Conservation (phyloP, 2,113 vertebrate genomes). For the Corydoras maculifer region DNA sequence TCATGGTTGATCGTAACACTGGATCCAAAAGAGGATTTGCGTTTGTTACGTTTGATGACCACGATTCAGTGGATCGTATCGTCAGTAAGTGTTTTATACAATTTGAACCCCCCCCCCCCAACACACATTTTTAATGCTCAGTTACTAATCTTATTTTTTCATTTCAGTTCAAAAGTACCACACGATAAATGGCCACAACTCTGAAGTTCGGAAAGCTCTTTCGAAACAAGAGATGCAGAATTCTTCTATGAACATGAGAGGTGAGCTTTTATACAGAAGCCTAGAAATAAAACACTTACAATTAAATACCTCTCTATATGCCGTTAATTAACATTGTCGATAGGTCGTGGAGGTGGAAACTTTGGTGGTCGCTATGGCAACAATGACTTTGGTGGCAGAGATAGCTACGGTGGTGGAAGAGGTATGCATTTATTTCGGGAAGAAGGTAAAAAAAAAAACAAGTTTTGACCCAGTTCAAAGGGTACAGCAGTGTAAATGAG, state of each 20-base stretch:
- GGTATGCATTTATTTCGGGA: neutral
- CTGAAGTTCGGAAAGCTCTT: constrained; percentile 88
- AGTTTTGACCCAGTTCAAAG: too few species aligned
- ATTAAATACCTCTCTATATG: neutral
- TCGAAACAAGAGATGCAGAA: constrained; percentile 90
- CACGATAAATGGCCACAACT: constrained; percentile 88
- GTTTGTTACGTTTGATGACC: constrained; percentile 93
- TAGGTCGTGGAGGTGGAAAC: constrained; percentile 68
- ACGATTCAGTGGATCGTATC: constrained; percentile 91
- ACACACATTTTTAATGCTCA: too few species aligned
- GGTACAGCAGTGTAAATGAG: too few species aligned
- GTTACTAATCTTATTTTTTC: neutral
- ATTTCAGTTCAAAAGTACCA: constrained; percentile 88
- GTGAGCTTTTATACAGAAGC: constrained; percentile 39
- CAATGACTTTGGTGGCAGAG: constrained; percentile 71
- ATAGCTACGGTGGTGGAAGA: constrained; percentile 64
- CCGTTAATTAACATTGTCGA: neutral
- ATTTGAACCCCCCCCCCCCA: too few species aligned
- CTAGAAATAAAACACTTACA: too few species aligned
- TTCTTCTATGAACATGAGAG: constrained; percentile 75
- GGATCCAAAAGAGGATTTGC: constrained; percentile 95
- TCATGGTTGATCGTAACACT: constrained; percentile 85
- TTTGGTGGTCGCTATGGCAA: constrained; percentile 42
- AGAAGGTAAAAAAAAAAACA: too few species aligned
- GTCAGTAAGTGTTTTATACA: constrained; percentile 77